These are phyloP conservation scores for Chloroclystis v-ata DNA, from an alignment of 2,888 invertebrate species.

Conservation along the genomic window DNA sequence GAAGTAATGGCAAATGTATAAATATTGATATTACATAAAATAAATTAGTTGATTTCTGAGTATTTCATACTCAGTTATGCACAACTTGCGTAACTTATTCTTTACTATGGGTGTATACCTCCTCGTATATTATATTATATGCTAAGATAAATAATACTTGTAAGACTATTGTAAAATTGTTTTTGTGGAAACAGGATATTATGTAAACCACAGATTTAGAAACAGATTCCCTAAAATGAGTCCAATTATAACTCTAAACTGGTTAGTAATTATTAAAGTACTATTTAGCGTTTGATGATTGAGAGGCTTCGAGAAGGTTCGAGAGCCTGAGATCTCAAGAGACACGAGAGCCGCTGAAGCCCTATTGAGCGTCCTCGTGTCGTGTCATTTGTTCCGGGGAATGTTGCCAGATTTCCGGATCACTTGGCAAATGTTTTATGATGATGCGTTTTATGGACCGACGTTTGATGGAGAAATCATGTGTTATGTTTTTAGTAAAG, in stretches of 20 bases:
- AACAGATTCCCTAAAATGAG: neutral
- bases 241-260: neutral
- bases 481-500: no score
- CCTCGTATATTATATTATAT: no score
- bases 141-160: no score
- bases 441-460: neutral
- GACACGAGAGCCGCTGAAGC: slow-evolving; percentile 24
- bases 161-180: no score
- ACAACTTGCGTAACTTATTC: no score
- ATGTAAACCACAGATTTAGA: neutral
- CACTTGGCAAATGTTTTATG: neutral
- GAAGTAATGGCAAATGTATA: no score
- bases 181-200: neutral
- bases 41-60: no score
- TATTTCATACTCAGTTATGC: no score
- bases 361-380: slow-evolving; percentile 18
- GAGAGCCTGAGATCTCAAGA: slow-evolving; percentile 20
- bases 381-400: slow-evolving; percentile 9
- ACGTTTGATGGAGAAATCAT: no score
- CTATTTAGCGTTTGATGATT: slow-evolving; percentile 14
- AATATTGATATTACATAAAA: no score
- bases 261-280: neutral
- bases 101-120: no score
- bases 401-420: slow-evolving; percentile 1
- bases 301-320: slow-evolving; percentile 4